These are phyloP conservation scores for Zaprionus vittiger DNA, from an alignment of 1,140 invertebrate genomes.

Conservation along the genomic window DNA sequence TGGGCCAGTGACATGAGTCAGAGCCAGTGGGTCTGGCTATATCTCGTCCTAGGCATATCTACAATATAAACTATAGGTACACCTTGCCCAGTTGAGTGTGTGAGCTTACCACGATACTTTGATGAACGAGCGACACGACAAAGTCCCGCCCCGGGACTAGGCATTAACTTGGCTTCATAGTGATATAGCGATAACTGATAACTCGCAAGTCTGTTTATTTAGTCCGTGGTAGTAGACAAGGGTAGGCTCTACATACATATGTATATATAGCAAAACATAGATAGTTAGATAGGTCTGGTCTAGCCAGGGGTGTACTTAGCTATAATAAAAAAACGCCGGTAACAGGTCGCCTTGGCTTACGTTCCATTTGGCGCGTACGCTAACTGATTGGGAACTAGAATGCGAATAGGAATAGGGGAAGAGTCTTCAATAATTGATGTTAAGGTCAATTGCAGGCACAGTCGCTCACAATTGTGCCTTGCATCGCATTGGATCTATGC, in stretches of 20 bases:
- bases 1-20: slow-evolving; percentile 35
- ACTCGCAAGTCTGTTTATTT: slow-evolving; percentile 31
- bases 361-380: slow-evolving; percentile 50
- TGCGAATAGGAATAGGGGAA: not conserved
- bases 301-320: not conserved
- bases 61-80: slow-evolving; percentile 14
- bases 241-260: slow-evolving; percentile 7
- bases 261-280: not conserved
- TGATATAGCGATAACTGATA: slow-evolving; percentile 42
- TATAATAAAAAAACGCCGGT: slow-evolving; percentile 1
- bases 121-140: slow-evolving; percentile 33
- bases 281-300: not conserved
- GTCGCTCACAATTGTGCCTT: slow-evolving; percentile 9
- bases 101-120: slow-evolving; percentile 43
- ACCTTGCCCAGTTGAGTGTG: slow-evolving; percentile 36
- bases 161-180: slow-evolving; percentile 38
- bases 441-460: slow-evolving; percentile 35
- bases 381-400: not conserved
- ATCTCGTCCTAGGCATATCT: slow-evolving; percentile 3
- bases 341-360: slow-evolving; percentile 15
- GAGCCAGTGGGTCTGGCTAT: not conserved
- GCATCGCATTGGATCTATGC: slow-evolving; percentile 17
- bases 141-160: slow-evolving; percentile 16
- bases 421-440: slow-evolving; percentile 6
- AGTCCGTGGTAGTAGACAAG: slow-evolving; percentile 2